Conservation (phyloP, 2,113 vertebrate genomes). For the Pituophis catenifer region DNA sequence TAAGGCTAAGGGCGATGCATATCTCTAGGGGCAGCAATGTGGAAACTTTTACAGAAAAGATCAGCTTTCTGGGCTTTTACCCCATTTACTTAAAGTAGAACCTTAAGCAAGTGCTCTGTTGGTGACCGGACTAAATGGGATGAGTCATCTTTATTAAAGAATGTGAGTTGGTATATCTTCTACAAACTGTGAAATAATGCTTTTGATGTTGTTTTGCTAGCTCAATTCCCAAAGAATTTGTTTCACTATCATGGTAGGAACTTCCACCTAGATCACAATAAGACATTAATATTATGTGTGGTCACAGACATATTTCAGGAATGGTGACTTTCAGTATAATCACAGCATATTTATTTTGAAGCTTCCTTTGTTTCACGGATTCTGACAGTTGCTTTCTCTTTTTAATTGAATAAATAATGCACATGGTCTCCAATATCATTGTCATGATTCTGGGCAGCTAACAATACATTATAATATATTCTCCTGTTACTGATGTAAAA, state of each 20-base stretch:
- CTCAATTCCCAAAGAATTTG: conserved; percentile 22
- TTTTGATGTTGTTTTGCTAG: conserved; percentile 48
- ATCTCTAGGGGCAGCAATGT: not conserved
- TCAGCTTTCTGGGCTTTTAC: not conserved
- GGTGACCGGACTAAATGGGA: not conserved
- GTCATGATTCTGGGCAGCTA: not conserved
- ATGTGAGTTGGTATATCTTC: not conserved
- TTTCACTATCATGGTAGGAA: conserved; percentile 27
- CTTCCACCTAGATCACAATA: conserved; percentile 57
- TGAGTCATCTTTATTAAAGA: not conserved
- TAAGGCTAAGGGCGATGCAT: not conserved
- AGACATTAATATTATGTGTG: conserved; percentile 49
- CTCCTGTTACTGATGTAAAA: not conserved
- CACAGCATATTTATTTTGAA: conserved; percentile 56
- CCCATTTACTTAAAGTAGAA: not conserved
- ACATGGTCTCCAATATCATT: not conserved
- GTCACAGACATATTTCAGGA: conserved; percentile 38
- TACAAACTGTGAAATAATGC: not conserved
- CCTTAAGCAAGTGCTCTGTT: not conserved
- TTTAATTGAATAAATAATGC: conserved; percentile 39
- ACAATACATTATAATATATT: not conserved
- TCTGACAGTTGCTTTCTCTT: conserved; percentile 49
- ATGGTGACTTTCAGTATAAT: conserved; percentile 47
- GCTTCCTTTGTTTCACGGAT: conserved; percentile 40
- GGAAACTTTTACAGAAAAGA: not conserved